Conservation (phyloP, 1,140 invertebrate species). For the Drosophila prosaltans region DNA sequence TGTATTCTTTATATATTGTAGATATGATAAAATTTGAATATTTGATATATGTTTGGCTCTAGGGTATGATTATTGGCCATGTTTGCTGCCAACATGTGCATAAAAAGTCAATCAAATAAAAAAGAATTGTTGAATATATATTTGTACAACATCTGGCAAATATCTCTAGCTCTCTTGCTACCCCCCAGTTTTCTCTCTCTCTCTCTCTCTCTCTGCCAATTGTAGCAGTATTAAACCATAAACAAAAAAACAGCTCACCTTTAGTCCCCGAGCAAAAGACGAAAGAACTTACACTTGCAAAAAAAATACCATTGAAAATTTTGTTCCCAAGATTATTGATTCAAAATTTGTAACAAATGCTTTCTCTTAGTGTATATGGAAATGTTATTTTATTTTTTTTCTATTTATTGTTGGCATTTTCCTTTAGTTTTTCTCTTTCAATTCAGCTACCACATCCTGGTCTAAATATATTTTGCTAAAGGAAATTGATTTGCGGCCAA, state of each 20-base stretch:
- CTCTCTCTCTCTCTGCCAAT: not conserved
- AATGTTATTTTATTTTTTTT: not conserved
- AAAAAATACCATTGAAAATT: not conserved
- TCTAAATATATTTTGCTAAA: conserved; percentile 72
- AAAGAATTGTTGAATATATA: not conserved
- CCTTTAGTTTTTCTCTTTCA: conserved; percentile 19
- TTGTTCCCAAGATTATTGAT: no score
- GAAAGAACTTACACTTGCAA: not conserved
- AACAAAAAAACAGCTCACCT: conserved; percentile 2
- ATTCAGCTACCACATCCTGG: conserved; percentile 53
- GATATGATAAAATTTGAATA: no score
- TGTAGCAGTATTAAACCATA: conserved; percentile 2
- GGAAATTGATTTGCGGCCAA: conserved; percentile 71
- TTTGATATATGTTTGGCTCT: not conserved
- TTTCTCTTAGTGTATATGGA: not conserved
- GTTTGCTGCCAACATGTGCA: not conserved
- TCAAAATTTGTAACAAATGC: no score
- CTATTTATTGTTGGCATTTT: conserved; percentile 9
- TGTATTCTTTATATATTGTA: no score
- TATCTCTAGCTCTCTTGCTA: not conserved
- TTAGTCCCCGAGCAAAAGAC: conserved; percentile 1
- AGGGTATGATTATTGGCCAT: not conserved
- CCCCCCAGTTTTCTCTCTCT: not conserved
- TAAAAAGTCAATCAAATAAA: conserved; percentile 2
- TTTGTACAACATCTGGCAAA: conserved; percentile 4